Evolutionary conservation across 2,113 vertebrate genomes (phyloP).

Genomic region (Centropristis striata): DNA sequence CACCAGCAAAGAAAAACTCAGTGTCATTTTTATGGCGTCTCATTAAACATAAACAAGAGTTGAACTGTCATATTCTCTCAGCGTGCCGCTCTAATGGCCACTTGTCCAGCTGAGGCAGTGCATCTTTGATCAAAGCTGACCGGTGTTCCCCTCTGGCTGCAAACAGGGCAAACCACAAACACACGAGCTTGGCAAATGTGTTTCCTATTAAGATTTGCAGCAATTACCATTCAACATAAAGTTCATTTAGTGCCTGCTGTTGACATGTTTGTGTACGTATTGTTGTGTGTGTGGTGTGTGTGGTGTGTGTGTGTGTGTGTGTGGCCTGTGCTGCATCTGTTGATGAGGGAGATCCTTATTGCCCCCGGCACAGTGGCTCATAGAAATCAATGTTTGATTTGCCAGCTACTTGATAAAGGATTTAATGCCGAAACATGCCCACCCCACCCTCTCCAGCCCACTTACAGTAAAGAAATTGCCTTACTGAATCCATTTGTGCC

Average conservation of each 20-base stretch:
- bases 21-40: neutral
- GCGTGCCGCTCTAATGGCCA: slow-evolving; percentile 25
- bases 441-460: slow-evolving; percentile 6
- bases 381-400: slow-evolving; percentile 84
- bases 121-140: slow-evolving; percentile 56
- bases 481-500: slow-evolving; percentile 65
- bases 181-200: slow-evolving; percentile 26
- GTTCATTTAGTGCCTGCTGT: slow-evolving; percentile 58
- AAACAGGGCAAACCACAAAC: slow-evolving; percentile 20
- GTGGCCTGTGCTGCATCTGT: slow-evolving; percentile 41
- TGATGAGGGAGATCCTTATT: slow-evolving; percentile 77
- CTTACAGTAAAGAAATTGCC: slow-evolving; percentile 55
- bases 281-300: slow-evolving; percentile 56
- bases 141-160: slow-evolving; percentile 18
- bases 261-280: slow-evolving; percentile 21
- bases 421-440: slow-evolving; percentile 71
- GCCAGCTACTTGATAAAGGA: slow-evolving; percentile 77
- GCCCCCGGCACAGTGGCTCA: slow-evolving; percentile 68
- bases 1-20: neutral
- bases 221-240: slow-evolving; percentile 60
- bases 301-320: no score
- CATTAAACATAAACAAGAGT: slow-evolving; percentile 34
- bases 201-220: slow-evolving; percentile 44
- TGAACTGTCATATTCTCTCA: slow-evolving; percentile 38
- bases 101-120: slow-evolving; percentile 10